phyloP scores from a whole-genome alignment of 2,113 vertebrate species.

The Greenwoodochromis staneri region DNA sequence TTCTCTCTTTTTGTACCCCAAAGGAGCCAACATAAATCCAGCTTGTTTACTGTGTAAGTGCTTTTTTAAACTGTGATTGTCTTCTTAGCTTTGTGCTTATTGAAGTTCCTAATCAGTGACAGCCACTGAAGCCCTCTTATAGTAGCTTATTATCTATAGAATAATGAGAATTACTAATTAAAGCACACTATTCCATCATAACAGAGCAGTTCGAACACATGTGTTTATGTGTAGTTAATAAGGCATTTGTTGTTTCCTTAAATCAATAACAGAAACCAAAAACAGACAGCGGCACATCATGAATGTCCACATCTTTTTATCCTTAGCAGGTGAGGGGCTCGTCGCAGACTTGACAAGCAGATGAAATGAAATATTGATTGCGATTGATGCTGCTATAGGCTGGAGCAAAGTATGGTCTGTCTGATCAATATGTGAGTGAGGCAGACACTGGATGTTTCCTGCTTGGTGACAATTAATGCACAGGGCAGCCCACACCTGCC shows the following conservation, averaged over 20 bases:
- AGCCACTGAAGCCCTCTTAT: not conserved
- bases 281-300: constrained; percentile 28
- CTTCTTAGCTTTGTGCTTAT: not conserved
- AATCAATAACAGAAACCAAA: constrained; percentile 29
- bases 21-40: not conserved
- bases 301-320: constrained; percentile 33
- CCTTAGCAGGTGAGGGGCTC: not conserved
- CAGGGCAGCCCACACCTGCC: not conserved
- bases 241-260: not conserved
- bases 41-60: not conserved
- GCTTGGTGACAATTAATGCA: constrained; percentile 30
- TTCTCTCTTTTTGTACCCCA: not conserved
- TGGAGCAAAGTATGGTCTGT: constrained; percentile 21
- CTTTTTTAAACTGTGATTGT: not conserved
- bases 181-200: not conserved
- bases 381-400: constrained; percentile 24
- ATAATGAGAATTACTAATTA: not conserved
- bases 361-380: constrained; percentile 70
- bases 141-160: not conserved
- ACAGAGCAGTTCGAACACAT: not conserved
- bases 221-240: not conserved
- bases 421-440: constrained; percentile 42
- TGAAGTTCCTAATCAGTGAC: not conserved
- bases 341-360: constrained; percentile 37
- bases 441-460: constrained; percentile 20